Base-by-base conservation (phyloP, 64 coral and sea anemone species). In the Pocillopora verrucosa region DNA sequence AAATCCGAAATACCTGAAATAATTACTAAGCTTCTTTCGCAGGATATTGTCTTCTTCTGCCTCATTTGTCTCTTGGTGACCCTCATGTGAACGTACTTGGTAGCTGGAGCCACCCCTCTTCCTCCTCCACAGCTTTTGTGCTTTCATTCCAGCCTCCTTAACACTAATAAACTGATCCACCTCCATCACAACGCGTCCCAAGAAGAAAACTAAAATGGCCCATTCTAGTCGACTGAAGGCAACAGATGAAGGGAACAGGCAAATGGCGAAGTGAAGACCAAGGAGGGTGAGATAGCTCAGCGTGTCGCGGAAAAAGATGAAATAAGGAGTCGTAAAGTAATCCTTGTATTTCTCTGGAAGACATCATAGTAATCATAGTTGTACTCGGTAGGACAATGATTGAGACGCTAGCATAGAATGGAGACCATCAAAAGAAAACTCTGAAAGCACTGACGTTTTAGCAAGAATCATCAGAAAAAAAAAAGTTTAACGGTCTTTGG, bases 251-350 rank as follows among this genome's bases (percentile, higher is more conserved):
- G 75, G 37, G 30, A 34, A 25, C 19, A 89, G 74, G 56, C 87
- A 89, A 64, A 89, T 19, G 19, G 76, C 61, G n/a, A 80, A 89
- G 77, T 89, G 76, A 79, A 89, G 76, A 60, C 30, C 87, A 59
- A 89, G 34, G 34, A 89, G 36, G 36, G 60, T 69, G 13, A 89
- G 36, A 61, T 80, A 89, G 87, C 87, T 89, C 16, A 80, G 36
- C 6, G 59, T 65, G 60, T 89, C 87, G 26, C 77, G 75, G 2
- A 79, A 30, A 38, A 89, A 89, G 87, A 89, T 79, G 87, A 89
- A 89, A 36, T 89, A 80, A 11, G 87, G 87, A 78, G 74, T 78
- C 14, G 60, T 22, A 56, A 70, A 70, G 67, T 70, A 70, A 24
- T 70, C 67, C 19, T 24, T 20, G 67, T 70, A 70, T 24, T 26